phyloP scores from a whole-genome alignment of 2,113 vertebrate species.

The Strix uralensis region DNA sequence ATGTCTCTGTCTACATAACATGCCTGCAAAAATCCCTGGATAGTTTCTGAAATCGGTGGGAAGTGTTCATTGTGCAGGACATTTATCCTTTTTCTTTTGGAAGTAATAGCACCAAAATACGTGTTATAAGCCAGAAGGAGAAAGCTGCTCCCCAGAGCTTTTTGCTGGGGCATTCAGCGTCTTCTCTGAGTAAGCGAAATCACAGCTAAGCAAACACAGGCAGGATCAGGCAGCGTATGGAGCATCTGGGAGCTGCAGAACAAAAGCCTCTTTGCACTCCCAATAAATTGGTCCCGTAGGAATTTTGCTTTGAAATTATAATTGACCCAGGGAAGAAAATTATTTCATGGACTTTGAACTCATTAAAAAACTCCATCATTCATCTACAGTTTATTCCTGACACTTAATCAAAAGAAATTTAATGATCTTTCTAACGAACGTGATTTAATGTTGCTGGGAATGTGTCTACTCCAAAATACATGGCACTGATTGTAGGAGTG shows the following conservation, averaged over 20 bases:
- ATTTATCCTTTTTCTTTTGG: background rate
- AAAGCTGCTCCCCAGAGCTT: constrained; percentile 18
- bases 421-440: constrained; percentile 38
- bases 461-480: background rate
- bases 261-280: constrained; percentile 66
- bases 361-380: constrained; percentile 72
- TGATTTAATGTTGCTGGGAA: background rate
- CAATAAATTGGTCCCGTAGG: constrained; percentile 72
- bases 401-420: constrained; percentile 73
- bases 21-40: background rate
- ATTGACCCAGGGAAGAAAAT: constrained; percentile 74
- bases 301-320: constrained; percentile 76
- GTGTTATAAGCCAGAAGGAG: background rate
- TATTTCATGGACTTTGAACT: constrained; percentile 72
- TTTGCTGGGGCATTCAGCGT: background rate
- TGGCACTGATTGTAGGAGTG: background rate
- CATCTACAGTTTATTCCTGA: constrained; percentile 73
- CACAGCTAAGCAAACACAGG: constrained; percentile 24
- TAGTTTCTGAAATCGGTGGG: background rate
- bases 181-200: constrained; percentile 38
- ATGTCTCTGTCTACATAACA: background rate
- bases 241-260: constrained; percentile 51
- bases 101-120: background rate
- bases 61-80: background rate
- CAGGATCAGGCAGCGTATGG: background rate